Percentiles rank a stretch among this genome's conserved stretches.
phyloP scores from a whole-genome alignment of 2,888 invertebrate genomes.

The Lepidochitona cinerea region DNA sequence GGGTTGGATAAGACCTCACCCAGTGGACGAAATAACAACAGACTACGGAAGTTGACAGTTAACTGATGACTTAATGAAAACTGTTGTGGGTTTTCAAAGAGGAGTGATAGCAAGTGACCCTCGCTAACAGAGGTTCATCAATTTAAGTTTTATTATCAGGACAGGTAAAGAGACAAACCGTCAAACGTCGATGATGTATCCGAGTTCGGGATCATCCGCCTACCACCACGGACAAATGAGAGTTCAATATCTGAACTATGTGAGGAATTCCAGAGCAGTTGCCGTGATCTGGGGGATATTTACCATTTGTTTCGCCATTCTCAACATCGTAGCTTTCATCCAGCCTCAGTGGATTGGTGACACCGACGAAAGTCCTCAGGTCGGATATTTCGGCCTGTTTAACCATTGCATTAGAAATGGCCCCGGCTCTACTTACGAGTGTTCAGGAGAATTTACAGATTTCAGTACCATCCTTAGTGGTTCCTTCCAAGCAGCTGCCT shows the following conservation, averaged over 20 bases:
- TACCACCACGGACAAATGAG: conserved; percentile 51
- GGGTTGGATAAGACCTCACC: no score
- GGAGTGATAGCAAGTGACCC: no score
- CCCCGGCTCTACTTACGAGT: conserved; percentile 75
- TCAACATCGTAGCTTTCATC: conserved; percentile 93
- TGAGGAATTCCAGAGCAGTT: conserved; percentile 79
- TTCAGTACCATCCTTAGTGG: conserved; percentile 85
- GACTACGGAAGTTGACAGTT: no score
- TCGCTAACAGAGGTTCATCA: no score
- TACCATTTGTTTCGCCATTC: conserved; percentile 96
- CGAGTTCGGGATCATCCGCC: not conserved
- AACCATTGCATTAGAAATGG: conserved; percentile 79
- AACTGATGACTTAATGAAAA: no score
- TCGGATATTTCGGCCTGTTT: conserved; percentile 94
- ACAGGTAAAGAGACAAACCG: no score
- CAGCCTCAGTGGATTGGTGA: conserved; percentile 79
- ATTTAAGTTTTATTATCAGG: no score
- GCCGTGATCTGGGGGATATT: conserved; percentile 98
- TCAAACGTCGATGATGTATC: no score
- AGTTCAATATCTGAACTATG: conserved; percentile 65
- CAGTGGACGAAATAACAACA: no score
- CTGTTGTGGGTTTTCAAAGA: no score
- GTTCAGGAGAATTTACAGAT: conserved; percentile 81
- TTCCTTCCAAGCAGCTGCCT: conserved; percentile 88
- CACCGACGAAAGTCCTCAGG: conserved; percentile 79